These are phyloP conservation scores for Adelphocoris suturalis DNA, from an alignment of 2,888 invertebrate species.

Conservation along the genomic window DNA sequence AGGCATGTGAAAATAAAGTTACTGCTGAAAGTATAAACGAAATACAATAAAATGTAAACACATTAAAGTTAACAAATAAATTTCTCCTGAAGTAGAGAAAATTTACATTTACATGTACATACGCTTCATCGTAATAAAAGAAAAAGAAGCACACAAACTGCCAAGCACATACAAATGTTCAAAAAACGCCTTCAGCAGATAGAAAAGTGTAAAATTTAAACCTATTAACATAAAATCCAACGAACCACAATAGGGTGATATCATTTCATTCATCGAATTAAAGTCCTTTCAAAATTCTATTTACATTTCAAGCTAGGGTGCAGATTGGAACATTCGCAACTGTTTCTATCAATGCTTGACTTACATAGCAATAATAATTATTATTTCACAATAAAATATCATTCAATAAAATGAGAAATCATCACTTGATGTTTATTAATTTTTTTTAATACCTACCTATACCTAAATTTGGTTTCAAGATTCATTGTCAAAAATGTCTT, in stretches of 20 bases:
- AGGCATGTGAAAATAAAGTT: neutral
- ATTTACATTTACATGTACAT: neutral
- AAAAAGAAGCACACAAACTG: slow-evolving; percentile 55
- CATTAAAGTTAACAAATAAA: neutral
- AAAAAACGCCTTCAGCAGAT: slow-evolving; percentile 57
- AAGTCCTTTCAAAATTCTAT: slow-evolving; percentile 14
- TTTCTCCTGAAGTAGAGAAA: slow-evolving; percentile 1
- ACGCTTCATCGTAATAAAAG: slow-evolving; percentile 7
- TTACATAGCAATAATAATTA: slow-evolving; percentile 19
- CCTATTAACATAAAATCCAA: slow-evolving; percentile 51
- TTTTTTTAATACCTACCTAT: slow-evolving; percentile 18
- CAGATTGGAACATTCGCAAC: slow-evolving; percentile 46
- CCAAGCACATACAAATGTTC: slow-evolving; percentile 51
- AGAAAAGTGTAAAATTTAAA: slow-evolving; percentile 68
- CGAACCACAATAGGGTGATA: slow-evolving; percentile 45
- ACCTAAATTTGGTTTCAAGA: slow-evolving; percentile 43
- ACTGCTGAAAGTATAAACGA: neutral
- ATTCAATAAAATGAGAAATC: slow-evolving; percentile 26
- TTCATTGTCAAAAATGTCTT: slow-evolving; percentile 40
- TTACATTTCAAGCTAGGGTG: slow-evolving; percentile 44
- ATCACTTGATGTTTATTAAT: neutral
- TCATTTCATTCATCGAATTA: slow-evolving; percentile 33
- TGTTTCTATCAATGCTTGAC: slow-evolving; percentile 17
- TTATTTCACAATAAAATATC: slow-evolving; percentile 17
- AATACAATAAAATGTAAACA: slow-evolving; percentile 7